Evolutionary conservation across 1,140 invertebrate species (phyloP).

Genomic region (Oreohelix idahoensis): DNA sequence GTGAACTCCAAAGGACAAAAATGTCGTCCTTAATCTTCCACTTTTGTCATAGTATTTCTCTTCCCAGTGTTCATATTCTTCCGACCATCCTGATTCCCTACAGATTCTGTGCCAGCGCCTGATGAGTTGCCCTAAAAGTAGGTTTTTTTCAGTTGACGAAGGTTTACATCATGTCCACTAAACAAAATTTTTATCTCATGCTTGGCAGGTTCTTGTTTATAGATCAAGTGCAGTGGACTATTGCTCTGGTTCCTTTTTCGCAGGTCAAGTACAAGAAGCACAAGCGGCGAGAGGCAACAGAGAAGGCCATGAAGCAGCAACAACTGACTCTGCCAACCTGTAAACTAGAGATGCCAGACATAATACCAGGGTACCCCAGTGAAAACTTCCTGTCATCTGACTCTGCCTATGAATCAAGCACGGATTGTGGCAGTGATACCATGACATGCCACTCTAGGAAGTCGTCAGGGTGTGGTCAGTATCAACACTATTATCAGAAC

Average conservation of each 20-base stretch:
- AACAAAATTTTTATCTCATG: too few relatives aligned
- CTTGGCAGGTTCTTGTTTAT: too few relatives aligned
- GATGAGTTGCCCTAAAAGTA: too few relatives aligned
- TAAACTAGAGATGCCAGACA: conserved; percentile 34
- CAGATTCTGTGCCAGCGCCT: too few relatives aligned
- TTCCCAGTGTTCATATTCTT: too few relatives aligned
- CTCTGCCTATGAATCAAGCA: conserved; percentile 38
- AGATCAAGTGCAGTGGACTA: too few relatives aligned
- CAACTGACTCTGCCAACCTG: conserved; percentile 19
- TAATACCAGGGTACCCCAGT: conserved; percentile 17
- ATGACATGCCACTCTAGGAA: neutral
- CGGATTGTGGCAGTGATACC: conserved; percentile 14
- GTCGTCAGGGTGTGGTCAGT: neutral
- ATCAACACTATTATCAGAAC: neutral
- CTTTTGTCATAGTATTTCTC: too few relatives aligned
- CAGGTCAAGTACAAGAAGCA: conserved; percentile 96
- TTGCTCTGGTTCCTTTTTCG: conserved; percentile 41
- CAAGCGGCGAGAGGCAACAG: conserved; percentile 46
- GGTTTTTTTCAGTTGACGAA: too few relatives aligned
- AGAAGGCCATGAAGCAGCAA: conserved; percentile 47
- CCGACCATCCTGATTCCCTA: too few relatives aligned
- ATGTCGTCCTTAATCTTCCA: too few relatives aligned
- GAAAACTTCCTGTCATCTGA: conserved; percentile 29
- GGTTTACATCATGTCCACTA: too few relatives aligned
- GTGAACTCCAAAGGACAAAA: too few relatives aligned